Percentiles rank a stretch among this genome's conserved stretches.
Conservation (phyloP, 2,797 vertebrate genomes). For the Peromyscus melanophrys region DNA sequence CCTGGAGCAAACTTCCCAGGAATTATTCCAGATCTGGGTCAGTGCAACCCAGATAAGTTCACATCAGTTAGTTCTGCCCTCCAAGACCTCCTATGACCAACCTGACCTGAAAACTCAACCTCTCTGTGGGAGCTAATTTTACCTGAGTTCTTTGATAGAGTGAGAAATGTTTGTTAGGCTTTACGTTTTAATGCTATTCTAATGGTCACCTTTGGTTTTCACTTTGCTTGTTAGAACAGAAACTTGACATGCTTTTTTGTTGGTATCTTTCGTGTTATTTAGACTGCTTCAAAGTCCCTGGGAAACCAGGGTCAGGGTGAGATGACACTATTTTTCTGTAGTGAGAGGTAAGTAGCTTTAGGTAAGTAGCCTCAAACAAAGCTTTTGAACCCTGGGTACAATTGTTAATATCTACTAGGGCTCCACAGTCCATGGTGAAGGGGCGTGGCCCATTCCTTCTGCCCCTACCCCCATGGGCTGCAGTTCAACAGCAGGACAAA, state of each 20-base stretch:
- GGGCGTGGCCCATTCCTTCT: neutral
- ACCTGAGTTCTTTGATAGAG: conserved; percentile 16
- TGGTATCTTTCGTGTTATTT: neutral
- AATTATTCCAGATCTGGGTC: neutral
- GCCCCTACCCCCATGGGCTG: neutral
- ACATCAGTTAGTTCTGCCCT: neutral
- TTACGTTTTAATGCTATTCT: conserved; percentile 43
- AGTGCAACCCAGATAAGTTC: neutral
- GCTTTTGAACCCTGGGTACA: neutral
- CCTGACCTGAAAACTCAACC: conserved; percentile 1
- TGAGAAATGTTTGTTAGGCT: conserved; percentile 19
- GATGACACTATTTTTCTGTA: neutral
- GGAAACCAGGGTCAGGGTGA: neutral
- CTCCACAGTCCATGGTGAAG: neutral
- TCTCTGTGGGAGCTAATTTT: neutral
- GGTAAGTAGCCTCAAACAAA: neutral
- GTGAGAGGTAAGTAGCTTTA: neutral
- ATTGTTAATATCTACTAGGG: neutral
- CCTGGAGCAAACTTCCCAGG: neutral
- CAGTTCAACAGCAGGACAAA: neutral
- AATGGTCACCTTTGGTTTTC: neutral
- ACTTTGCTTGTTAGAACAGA: neutral
- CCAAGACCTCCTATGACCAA: neutral
- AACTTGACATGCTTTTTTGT: neutral
- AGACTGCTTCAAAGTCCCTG: neutral